phyloP scores from a whole-genome alignment of 1,140 invertebrate species.

The Caenorhabditis brenneri region DNA sequence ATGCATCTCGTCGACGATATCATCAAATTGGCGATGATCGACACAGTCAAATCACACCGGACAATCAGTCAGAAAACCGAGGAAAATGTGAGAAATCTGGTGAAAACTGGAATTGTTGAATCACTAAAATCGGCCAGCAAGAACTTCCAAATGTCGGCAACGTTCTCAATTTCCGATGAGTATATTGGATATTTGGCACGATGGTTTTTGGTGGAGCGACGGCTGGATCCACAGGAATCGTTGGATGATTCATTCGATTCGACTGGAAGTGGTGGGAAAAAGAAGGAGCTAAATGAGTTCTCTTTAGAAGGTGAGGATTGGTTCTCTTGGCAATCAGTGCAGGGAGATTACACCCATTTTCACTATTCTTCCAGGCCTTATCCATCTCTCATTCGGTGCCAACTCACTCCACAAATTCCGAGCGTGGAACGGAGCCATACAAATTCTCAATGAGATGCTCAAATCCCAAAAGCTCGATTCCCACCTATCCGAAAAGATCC shows the following conservation, averaged over 20 bases:
- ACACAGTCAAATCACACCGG: neutral
- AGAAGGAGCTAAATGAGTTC: neutral
- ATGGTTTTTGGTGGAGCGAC: neutral
- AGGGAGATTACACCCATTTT: no score
- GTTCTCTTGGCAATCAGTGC: no score
- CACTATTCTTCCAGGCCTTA: slow-evolving; percentile 13
- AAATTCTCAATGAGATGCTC: neutral
- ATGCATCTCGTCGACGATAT: neutral
- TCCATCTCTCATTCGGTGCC: neutral
- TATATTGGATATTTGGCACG: neutral
- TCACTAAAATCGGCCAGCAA: neutral
- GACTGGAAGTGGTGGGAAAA: neutral
- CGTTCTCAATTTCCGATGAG: neutral
- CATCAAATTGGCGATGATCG: neutral
- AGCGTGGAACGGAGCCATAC: neutral
- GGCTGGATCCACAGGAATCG: no score
- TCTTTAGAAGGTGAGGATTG: neutral
- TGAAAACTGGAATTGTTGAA: neutral
- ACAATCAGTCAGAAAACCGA: neutral
- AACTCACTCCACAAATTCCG: neutral
- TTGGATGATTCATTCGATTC: neutral
- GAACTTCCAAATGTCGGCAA: neutral
- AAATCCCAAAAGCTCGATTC: neutral
- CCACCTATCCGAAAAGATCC: neutral
- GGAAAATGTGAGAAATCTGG: neutral